Base-by-base conservation (phyloP, 1,140 invertebrate species). In the Asobara japonica region DNA sequence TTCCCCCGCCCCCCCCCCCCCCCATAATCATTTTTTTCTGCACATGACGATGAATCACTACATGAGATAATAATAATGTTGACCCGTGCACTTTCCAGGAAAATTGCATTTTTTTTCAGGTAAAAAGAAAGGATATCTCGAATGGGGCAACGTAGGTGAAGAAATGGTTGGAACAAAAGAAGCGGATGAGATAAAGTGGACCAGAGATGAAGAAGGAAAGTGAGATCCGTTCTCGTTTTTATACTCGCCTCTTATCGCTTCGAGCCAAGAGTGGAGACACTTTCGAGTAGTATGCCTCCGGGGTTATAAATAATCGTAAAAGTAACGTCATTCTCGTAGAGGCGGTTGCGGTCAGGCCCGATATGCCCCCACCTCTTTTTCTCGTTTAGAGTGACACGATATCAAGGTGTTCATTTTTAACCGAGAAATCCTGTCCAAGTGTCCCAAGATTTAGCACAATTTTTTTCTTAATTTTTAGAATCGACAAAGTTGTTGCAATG, bases 261-360 rank as follows among this genome's bases (percentile, higher is more conserved):
- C n/a, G 56, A 38, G 60, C 62, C 29, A 62, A 30, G 27, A 62
- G 27, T 18, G 18, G 61, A 48, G 70, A 72, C 45, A 72, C 64
- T 72, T 72, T 72, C 27, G 45, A 72, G 70, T 45, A 45, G 41
- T 66, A 31, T 62, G 60, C 27, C 70, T 70, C 30, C 33, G 67
- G 31, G 36, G 69, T 62, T 72, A 72, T 72, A 72, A 72, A 72
- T 72, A 72, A 72, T 72, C 70, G 64, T 72, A 72, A 72, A 72
- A 66, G 70, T 72, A 72, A 66, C 20, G 64, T 72, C 62, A 71
- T 71, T 62, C 61, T 45, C 16, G 27, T 22, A 20, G 16, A 68
- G 29, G 13, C 48, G 31, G 48, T 22, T 61, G 51, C 18, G 51
- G 31, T 33, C 22, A 31, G 29, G 29, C 18, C 31, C 30, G 66